Evolutionary conservation across 2,113 vertebrate species (phyloP).

Genomic region (Callipepla squamata): DNA sequence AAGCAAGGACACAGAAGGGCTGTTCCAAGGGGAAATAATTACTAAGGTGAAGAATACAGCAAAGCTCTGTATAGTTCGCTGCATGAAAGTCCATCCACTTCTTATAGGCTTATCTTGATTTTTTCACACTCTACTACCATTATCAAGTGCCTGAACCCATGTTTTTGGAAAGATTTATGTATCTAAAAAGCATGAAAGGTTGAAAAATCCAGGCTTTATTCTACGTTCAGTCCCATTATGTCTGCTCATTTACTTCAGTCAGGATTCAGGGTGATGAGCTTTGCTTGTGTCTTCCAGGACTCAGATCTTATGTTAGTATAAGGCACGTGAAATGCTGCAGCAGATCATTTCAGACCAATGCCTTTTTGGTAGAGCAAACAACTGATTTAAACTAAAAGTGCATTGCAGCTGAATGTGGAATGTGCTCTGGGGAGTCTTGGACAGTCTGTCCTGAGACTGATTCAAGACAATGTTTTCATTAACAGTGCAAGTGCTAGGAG

Average conservation of each 20-base stretch:
- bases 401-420: neutral
- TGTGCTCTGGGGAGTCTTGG: neutral
- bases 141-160: neutral
- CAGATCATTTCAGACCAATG: neutral
- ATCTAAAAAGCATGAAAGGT: neutral
- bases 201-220: neutral
- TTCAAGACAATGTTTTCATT: slow-evolving; percentile 11
- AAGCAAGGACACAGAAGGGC: neutral
- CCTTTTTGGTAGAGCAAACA: neutral
- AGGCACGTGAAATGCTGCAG: neutral
- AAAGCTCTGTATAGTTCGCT: neutral
- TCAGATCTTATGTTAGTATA: neutral
- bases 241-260: neutral
- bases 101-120: slow-evolving; percentile 18
- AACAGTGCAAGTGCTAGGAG: neutral
- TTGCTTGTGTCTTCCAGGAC: neutral
- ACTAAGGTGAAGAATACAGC: slow-evolving; percentile 5
- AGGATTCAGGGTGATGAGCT: neutral
- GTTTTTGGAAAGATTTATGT: neutral
- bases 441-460: neutral
- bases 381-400: neutral
- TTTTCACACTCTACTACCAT: neutral
- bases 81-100: neutral
- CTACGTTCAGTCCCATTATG: neutral
- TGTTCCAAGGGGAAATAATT: slow-evolving; percentile 17